Conservation (phyloP, 1,140 invertebrate species). For the Atta texana region DNA sequence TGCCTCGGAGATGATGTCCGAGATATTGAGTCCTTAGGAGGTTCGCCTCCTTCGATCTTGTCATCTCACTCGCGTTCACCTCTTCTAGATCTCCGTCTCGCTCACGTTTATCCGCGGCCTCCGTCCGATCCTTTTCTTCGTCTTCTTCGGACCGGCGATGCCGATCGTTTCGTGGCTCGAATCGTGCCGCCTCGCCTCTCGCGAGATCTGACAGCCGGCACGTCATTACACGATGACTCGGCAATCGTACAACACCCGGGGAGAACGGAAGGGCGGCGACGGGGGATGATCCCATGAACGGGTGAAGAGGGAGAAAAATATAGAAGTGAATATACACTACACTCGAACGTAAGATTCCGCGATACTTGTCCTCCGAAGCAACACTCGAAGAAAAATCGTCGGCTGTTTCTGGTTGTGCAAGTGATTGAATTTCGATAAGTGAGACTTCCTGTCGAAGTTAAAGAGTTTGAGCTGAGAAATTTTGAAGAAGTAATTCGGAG, state of each 20-base stretch:
- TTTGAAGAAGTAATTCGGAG: not conserved
- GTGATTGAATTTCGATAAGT: not conserved
- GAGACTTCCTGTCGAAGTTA: not conserved
- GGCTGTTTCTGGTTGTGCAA: not conserved
- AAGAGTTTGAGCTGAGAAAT: not conserved
- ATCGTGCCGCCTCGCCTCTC: conserved; percentile 71
- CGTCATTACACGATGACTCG: conserved; percentile 86
- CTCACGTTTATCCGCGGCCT: conserved; percentile 24
- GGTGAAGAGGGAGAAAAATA: conserved; percentile 19
- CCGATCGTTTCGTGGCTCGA: conserved; percentile 74
- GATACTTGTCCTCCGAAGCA: conserved; percentile 33
- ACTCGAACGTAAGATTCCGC: conserved; percentile 46
- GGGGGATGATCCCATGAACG: conserved; percentile 51
- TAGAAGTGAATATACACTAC: conserved; percentile 60
- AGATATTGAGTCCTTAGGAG: conserved; percentile 78
- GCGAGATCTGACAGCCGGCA: conserved; percentile 81
- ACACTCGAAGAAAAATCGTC: conserved; percentile 1
- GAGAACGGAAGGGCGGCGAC: conserved; percentile 65
- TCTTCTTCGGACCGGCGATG: conserved; percentile 50
- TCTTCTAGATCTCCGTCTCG: conserved; percentile 11
- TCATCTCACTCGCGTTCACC: conserved; percentile 32
- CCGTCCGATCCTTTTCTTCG: conserved; percentile 52
- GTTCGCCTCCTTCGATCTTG: conserved; percentile 36
- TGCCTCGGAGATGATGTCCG: conserved; percentile 68
- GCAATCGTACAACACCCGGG: conserved; percentile 74